phyloP scores from a whole-genome alignment of 2,113 vertebrate genomes.

The Zosterops borbonicus region DNA sequence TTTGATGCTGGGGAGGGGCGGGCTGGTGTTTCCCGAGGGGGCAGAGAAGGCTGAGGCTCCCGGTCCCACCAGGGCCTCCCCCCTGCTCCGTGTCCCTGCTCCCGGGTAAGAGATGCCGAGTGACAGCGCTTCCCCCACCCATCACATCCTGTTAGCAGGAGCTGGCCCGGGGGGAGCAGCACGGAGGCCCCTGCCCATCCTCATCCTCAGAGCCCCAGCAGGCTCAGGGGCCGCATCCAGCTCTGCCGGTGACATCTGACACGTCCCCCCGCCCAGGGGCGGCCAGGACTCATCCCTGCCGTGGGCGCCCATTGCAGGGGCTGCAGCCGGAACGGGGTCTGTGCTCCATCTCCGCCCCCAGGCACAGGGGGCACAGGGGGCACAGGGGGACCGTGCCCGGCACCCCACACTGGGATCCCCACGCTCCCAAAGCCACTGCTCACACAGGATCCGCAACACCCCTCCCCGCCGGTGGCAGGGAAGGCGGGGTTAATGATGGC shows the following conservation, averaged over 20 bases:
- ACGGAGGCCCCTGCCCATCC: neutral
- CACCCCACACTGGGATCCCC: neutral
- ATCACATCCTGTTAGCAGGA: conserved; percentile 23
- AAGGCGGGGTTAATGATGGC: neutral
- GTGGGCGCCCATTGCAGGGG: neutral
- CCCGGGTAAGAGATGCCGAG: neutral
- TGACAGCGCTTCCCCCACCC: neutral
- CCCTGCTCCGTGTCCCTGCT: neutral
- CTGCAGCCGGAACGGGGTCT: accelerated
- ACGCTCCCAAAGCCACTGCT: accelerated
- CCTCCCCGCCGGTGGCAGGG: accelerated
- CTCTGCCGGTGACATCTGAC: neutral
- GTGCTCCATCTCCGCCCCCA: neutral
- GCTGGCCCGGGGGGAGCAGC: neutral
- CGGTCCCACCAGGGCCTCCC: neutral
- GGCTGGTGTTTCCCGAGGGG: neutral
- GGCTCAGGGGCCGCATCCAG: neutral
- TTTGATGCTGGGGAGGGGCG: neutral
- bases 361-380: neutral
- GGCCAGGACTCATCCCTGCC: neutral
- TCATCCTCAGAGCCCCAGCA: neutral
- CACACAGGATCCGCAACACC: accelerated
- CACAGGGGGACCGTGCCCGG: neutral
- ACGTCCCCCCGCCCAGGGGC: neutral
- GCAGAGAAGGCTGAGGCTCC: neutral